Evolutionary conservation across 2,888 invertebrate species (phyloP), one percentile per base, ranked within the genome.

Genomic region (Sepiola atlantica): DNA sequence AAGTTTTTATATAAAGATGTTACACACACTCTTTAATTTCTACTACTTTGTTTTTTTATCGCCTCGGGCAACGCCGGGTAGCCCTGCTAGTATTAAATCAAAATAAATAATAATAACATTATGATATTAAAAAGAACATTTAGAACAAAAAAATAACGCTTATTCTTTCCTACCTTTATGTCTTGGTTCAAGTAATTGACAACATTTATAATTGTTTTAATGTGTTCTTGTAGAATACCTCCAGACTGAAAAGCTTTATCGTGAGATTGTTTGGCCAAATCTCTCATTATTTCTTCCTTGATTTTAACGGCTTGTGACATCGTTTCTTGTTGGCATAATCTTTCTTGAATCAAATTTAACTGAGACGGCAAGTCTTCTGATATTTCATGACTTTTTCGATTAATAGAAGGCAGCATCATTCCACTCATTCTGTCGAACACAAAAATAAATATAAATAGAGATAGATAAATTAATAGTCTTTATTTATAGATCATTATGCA

Each of bases 241-340:
- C 97, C 94, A 14, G 97, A 96, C 91, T 96, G 96, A 95, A 97
- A 97, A 95, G 97, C 97, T 93, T 97, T 97, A 95, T 97, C 96
- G 97, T 97, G 97, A 6, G 97, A 96, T 12, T 97, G 97, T 94
- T 97, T 96, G 94, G 97, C 97, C 94, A 97, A 95, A 95, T 96
- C 97, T 93, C 97, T 97, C 54, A 97, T 96, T 54, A 97, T 96
- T 95, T 97, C 97, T 94, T 97, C 97, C 94, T 97, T 97, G 55
- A 97, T 96, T 95, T 96, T 97, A 94, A 96, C 96, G 0, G 97
- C 97, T 94, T 96, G 95, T 94, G 97, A 96, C 94, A 95, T 96
- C 92, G 96, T 95, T 95, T 97, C 97, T 93, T 97, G 97, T 61
- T 96, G 96, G 45, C 95, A 95, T 16, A 97, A 95, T 61, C 97